Evolutionary conservation across 2,113 vertebrate species (phyloP), one percentile per base, ranked within the genome.

Genomic region (Prolemur simus): DNA sequence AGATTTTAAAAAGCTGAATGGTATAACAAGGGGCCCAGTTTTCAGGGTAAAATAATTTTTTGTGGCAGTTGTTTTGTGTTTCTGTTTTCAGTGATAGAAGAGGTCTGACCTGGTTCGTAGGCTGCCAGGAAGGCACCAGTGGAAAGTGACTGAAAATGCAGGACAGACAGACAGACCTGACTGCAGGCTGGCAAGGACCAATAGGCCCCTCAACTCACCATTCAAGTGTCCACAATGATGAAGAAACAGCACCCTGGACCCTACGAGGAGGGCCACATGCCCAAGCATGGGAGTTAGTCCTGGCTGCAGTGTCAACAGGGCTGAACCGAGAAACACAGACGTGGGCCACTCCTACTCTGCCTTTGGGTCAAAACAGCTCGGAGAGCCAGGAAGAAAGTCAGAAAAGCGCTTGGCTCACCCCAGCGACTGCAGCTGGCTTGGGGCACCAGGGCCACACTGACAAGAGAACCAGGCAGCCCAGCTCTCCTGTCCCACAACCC

Each of bases 401-500:
- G 54, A 58, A 39, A 42, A 54, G 76, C 66, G 23, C 23, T 5
- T 6, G 45, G 29, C 34, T 69, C 25, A 12, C 54, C 29, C 25
- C 39, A 45, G 13, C 9, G 0, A 49, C 64, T 18, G 34, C 56
- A 1, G 60, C 81, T 52, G 81, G 34, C 11, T 64, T 56, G 29
- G 18, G 23, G 39, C 80, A 4, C 18, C 8, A 8, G 34, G 18
- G 27, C 52, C 14, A 14, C 64, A 42, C 54, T 4, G 21, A 49
- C 8, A 1, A 1, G 81, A 78, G n/a, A 0, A 39, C 47, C 47
- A 23, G 27, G 20, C n/a, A 8, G 34, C 5, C 27, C 45, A 29
- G 1, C 32, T 1, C 39, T 14, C 29, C 9, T 6, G 5, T 13
- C 27, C 7, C 27, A n/a, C 10, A 4, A 6, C 25, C 6, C 9